Percentiles rank a stretch among this genome's conserved stretches.
Evolutionary conservation across 1,140 invertebrate genomes (phyloP).

Genomic region (Mercenaria mercenaria): DNA sequence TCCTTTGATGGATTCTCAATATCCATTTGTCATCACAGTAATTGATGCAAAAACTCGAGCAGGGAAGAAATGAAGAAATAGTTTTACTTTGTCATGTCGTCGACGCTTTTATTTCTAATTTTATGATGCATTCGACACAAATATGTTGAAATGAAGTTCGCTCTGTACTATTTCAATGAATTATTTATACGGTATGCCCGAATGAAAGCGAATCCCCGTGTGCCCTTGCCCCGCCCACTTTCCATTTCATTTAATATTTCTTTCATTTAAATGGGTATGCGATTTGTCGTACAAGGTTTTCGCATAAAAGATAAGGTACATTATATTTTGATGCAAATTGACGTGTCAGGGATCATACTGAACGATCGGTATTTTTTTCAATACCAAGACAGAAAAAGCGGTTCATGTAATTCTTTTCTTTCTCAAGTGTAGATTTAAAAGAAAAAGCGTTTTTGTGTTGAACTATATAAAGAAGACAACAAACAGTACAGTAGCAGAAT

Average conservation of each 20-base stretch:
- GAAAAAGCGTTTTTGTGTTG: not conserved
- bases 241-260: constrained; percentile 2
- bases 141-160: not conserved
- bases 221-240: not conserved
- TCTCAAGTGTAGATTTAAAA: too few relatives aligned
- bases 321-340: not conserved
- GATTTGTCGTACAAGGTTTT: not conserved
- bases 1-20: not conserved
- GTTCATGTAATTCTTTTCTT: too few relatives aligned
- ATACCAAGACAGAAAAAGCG: too few relatives aligned
- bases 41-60: too few relatives aligned
- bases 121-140: not conserved
- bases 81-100: too few relatives aligned
- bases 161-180: not conserved
- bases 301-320: not conserved
- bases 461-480: not conserved
- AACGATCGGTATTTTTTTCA: too few relatives aligned
- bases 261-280: not conserved
- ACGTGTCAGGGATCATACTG: too few relatives aligned
- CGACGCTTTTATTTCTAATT: too few relatives aligned
- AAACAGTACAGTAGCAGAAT: not conserved
- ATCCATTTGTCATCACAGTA: not conserved
- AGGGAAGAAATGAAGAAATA: too few relatives aligned
- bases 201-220: not conserved
- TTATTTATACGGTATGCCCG: constrained; percentile 9